Conservation (phyloP, 2,888 invertebrate genomes). For the Phortica okadai region DNA sequence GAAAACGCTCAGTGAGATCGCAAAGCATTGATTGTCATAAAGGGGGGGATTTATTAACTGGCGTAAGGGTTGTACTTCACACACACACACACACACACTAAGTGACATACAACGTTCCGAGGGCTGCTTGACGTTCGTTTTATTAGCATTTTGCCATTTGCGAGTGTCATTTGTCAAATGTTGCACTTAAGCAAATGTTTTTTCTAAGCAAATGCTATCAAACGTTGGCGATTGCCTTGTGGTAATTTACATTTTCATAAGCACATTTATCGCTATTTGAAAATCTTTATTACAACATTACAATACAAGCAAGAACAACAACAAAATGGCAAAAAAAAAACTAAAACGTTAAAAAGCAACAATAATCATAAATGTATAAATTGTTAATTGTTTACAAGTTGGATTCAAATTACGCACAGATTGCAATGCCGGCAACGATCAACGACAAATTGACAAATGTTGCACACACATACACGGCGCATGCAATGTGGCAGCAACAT, state of each 20-base stretch:
- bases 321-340: not conserved
- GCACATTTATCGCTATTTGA: slow-evolving; percentile 9
- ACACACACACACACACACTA: not conserved
- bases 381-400: not conserved
- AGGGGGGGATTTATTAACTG: not conserved
- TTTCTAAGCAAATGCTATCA: too few relatives aligned
- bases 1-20: not conserved
- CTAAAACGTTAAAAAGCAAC: not conserved
- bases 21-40: not conserved
- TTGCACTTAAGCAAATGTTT: slow-evolving; percentile 20
- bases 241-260: slow-evolving; percentile 48
- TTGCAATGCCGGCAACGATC: not conserved
- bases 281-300: slow-evolving; percentile 28
- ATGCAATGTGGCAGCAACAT: too few relatives aligned
- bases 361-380: not conserved
- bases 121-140: too few relatives aligned
- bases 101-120: too few relatives aligned
- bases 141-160: too few relatives aligned
- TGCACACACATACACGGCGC: too few relatives aligned
- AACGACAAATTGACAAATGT: not conserved
- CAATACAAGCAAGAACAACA: slow-evolving; percentile 11
- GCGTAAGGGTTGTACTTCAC: not conserved
- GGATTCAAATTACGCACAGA: slow-evolving; percentile 14
- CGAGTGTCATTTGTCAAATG: slow-evolving; percentile 46
- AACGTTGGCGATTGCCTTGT: slow-evolving; percentile 22